phyloP scores from a whole-genome alignment of 1,140 invertebrate species.

The Metaphire vulgaris region DNA sequence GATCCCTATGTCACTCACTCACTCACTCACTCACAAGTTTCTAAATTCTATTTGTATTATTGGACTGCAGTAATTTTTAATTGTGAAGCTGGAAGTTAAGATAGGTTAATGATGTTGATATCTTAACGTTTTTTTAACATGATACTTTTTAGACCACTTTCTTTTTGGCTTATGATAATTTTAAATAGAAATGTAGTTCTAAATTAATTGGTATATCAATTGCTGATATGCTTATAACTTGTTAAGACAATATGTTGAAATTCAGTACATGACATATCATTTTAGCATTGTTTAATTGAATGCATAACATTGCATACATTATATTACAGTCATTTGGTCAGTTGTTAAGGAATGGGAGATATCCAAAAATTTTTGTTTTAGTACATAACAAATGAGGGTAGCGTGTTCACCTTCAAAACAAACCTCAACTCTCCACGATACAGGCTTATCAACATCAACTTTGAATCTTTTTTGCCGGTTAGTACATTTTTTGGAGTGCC shows the following conservation, averaged over 20 bases:
- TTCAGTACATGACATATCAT: neutral
- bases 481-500: neutral
- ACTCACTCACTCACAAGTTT: no score
- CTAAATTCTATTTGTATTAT: no score
- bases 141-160: neutral
- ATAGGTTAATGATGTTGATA: no score
- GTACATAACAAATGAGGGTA: conserved; percentile 84
- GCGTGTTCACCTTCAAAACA: conserved; percentile 77
- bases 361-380: conserved; percentile 52
- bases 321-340: conserved; percentile 17
- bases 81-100: no score
- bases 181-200: neutral
- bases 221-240: neutral
- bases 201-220: neutral
- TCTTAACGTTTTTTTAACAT: neutral
- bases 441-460: conserved; percentile 77
- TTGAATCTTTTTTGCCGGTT: conserved; percentile 62
- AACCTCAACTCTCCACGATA: conserved; percentile 91
- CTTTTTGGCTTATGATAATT: conserved; percentile 7
- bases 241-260: neutral
- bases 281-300: neutral
- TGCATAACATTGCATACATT: neutral
- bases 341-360: conserved; percentile 7
- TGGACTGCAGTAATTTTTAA: no score
- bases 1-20: no score